phyloP scores from a whole-genome alignment of 2,797 vertebrate species.

The Megalops cyprinoides region DNA sequence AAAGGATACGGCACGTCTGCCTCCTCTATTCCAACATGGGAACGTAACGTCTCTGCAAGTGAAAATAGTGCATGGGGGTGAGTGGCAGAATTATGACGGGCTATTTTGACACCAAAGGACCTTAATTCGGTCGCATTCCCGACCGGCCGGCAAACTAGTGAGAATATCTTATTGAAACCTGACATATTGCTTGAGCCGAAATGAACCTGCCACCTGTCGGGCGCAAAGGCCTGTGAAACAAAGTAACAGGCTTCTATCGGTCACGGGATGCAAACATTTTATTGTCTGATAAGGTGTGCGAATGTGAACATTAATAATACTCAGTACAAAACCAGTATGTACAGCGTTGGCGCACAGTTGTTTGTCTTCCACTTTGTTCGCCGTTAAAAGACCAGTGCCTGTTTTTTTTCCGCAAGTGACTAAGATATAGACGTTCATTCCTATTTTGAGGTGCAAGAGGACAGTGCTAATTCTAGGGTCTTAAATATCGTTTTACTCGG shows the following conservation, averaged over 20 bases:
- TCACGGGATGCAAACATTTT: neutral
- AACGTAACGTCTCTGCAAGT: no score
- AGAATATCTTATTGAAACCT: neutral
- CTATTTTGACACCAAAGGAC: no score
- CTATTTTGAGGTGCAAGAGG: slow-evolving; percentile 30
- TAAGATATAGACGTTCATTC: slow-evolving; percentile 3
- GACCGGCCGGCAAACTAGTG: neutral
- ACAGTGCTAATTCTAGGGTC: slow-evolving; percentile 23
- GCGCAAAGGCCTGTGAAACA: neutral
- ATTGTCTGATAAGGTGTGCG: no score
- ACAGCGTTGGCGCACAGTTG: no score
- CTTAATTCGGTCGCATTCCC: neutral
- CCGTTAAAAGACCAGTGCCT: neutral
- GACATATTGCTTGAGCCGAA: neutral
- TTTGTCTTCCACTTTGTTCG: no score
- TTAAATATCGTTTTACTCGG: slow-evolving; percentile 20
- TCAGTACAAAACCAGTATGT: neutral
- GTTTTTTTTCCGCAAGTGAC: slow-evolving; percentile 7
- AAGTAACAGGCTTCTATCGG: neutral
- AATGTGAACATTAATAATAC: no score
- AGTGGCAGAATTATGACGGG: no score
- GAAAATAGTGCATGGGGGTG: no score
- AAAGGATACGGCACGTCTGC: no score
- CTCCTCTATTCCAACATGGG: no score
- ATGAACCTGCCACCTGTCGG: neutral